Evolutionary conservation across 2,113 vertebrate genomes (phyloP).

Genomic region (Seriola dumerili): DNA sequence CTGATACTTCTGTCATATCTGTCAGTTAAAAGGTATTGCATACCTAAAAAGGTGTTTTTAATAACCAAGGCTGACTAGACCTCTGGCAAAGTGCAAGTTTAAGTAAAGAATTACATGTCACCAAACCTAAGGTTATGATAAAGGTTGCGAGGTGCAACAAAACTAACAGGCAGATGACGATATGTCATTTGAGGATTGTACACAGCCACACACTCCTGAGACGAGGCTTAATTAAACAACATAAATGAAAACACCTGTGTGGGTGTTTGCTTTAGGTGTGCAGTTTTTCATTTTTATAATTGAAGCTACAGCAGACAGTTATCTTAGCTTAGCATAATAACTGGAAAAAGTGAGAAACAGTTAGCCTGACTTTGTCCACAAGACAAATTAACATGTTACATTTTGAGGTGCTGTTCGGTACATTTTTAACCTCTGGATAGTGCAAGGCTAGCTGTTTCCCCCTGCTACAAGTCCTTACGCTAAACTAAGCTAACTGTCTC

Average conservation of each 20-base stretch:
- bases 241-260: too few species aligned
- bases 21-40: not conserved
- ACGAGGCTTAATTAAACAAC: too few species aligned
- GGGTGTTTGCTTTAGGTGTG: too few species aligned
- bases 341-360: too few species aligned
- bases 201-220: too few species aligned
- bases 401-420: not conserved
- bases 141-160: not conserved
- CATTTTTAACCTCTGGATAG: too few species aligned
- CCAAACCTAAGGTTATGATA: not conserved
- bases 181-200: too few species aligned
- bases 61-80: not conserved
- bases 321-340: too few species aligned
- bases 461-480: not conserved
- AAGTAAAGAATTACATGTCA: not conserved
- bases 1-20: not conserved
- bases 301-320: too few species aligned
- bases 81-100: not conserved
- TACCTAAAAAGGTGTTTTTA: not conserved
- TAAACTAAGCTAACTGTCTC: not conserved
- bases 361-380: too few species aligned
- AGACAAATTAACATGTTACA: not conserved
- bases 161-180: not conserved
- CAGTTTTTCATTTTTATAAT: too few species aligned
- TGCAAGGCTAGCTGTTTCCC: not conserved